Conservation (phyloP, 2,888 invertebrate species). For the Tenthredo mesomela region DNA sequence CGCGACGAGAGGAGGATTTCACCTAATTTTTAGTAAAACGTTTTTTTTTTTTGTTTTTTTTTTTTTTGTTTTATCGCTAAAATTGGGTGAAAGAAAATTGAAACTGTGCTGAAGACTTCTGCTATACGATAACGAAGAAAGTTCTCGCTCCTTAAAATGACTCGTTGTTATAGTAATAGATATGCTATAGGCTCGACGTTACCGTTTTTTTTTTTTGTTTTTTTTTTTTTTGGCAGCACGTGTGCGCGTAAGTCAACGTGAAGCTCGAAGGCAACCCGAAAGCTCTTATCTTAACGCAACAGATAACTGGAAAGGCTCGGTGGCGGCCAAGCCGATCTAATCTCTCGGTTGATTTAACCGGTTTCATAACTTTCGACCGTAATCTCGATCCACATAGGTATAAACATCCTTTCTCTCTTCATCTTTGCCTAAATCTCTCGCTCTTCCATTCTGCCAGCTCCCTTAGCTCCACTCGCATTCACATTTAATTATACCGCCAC, state of each 20-base stretch:
- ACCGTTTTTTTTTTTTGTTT: neutral
- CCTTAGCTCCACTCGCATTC: constrained; percentile 20
- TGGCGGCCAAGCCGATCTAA: constrained; percentile 70
- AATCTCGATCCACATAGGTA: constrained; percentile 74
- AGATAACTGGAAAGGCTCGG: constrained; percentile 51
- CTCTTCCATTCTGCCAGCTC: constrained; percentile 36
- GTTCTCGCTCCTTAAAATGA: constrained; percentile 49
- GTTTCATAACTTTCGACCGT: constrained; percentile 77
- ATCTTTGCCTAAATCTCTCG: constrained; percentile 62
- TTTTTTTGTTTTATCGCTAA: neutral
- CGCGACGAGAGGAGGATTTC: neutral
- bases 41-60: constrained; percentile 25
- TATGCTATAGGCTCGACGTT: neutral
- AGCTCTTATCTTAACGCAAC: constrained; percentile 52
- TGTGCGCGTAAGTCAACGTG: constrained; percentile 48
- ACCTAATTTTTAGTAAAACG: neutral
- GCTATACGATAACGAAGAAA: neutral
- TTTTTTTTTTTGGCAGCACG: constrained; percentile 31
- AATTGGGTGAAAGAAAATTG: constrained; percentile 46
- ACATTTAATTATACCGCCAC: constrained; percentile 46
- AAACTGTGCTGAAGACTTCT: constrained; percentile 44
- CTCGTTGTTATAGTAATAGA: neutral
- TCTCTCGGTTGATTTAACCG: constrained; percentile 76
- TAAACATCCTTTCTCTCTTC: constrained; percentile 69
- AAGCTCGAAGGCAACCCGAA: constrained; percentile 43